These are phyloP conservation scores for Microctenopoma lineatum DNA, from an alignment of 2,797 vertebrate species.

Conservation along the genomic window DNA sequence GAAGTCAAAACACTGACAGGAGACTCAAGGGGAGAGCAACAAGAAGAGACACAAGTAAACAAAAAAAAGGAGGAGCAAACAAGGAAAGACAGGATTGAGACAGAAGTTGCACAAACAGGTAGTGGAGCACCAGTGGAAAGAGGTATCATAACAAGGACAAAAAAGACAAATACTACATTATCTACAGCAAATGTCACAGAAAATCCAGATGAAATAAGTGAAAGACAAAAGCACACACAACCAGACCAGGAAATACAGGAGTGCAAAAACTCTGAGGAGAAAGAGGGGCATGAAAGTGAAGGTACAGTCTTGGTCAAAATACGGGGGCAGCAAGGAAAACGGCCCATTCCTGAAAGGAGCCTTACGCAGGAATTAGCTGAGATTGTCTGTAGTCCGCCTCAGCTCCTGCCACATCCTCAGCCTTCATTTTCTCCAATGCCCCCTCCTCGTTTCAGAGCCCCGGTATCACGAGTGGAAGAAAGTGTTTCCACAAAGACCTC, in stretches of 20 bases:
- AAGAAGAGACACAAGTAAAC: not conserved
- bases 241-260: slow-evolving; percentile 4
- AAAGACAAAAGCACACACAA: not conserved
- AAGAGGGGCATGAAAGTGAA: slow-evolving; percentile 13
- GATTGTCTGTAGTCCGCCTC: slow-evolving; percentile 58
- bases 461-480: slow-evolving; percentile 37
- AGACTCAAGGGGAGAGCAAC: slow-evolving; percentile 11
- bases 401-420: slow-evolving; percentile 16
- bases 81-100: not conserved
- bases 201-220: slow-evolving; percentile 10
- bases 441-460: slow-evolving; percentile 71
- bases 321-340: slow-evolving; percentile 5
- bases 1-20: slow-evolving; percentile 3
- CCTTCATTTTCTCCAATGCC: slow-evolving; percentile 38
- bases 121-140: slow-evolving; percentile 15
- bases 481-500: slow-evolving; percentile 9
- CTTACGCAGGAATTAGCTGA: slow-evolving; percentile 77
- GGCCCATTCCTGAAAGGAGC: slow-evolving; percentile 41
- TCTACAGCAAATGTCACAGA: slow-evolving; percentile 1
- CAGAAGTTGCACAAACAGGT: not conserved
- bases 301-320: not conserved
- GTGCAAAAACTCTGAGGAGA: not conserved
- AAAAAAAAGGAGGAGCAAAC: slow-evolving; percentile 1
- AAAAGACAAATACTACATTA: not conserved
- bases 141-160: slow-evolving; percentile 7